Percentiles rank a stretch among this genome's conserved stretches.
Conservation (phyloP, 2,113 vertebrate species). For the Hylia prasina region DNA sequence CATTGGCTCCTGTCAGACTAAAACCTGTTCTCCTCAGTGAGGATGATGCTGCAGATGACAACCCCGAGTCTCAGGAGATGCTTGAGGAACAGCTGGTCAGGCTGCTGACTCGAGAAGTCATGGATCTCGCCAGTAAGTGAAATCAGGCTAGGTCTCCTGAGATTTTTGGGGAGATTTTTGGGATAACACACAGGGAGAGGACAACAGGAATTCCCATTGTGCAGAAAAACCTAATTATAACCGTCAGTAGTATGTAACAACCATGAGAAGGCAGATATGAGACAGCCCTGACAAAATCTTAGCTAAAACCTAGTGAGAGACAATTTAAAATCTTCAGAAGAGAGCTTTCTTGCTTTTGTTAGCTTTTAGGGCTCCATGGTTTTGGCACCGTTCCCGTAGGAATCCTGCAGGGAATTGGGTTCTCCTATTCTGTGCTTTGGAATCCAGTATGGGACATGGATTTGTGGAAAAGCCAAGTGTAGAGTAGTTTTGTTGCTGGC, state of each 20-base stretch:
- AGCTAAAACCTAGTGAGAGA: not conserved
- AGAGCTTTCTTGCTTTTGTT: not conserved
- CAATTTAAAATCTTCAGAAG: not conserved
- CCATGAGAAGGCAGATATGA: not conserved
- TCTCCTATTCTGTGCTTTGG: not conserved
- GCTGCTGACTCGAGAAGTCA: conserved; percentile 89
- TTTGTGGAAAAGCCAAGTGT: not conserved
- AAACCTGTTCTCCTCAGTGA: conserved; percentile 62
- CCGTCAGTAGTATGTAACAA: not conserved
- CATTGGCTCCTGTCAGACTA: not conserved
- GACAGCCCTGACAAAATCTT: not conserved
- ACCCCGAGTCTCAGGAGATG: conserved; percentile 92
- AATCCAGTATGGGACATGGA: not conserved
- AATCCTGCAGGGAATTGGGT: not conserved
- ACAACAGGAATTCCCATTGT: not conserved
- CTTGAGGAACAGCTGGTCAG: conserved; percentile 91
- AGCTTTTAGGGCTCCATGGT: not conserved
- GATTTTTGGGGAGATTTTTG: not conserved
- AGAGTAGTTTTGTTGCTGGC: not conserved
- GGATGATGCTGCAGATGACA: conserved; percentile 83
- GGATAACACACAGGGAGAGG: too few species aligned
- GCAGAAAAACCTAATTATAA: not conserved
- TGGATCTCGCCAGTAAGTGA: conserved; percentile 92
- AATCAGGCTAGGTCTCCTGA: not conserved
- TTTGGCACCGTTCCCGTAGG: not conserved